Conservation (phyloP, 2,113 vertebrate species). For the Blennius ocellaris region DNA sequence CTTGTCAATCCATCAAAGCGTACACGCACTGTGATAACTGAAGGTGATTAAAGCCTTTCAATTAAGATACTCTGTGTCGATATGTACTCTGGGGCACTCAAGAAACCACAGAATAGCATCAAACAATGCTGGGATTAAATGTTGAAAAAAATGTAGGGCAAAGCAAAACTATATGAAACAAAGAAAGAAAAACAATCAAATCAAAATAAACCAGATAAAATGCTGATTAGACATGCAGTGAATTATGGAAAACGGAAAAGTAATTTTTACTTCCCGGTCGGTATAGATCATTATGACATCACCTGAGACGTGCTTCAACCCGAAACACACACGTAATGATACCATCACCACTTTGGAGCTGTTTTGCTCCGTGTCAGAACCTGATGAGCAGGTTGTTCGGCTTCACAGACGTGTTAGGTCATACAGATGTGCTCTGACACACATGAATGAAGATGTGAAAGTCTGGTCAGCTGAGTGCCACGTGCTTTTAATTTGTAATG, state of each 20-base stretch:
- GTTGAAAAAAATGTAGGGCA: not conserved
- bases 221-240: not conserved
- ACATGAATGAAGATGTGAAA: not conserved
- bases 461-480: constrained; percentile 5
- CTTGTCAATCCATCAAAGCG: constrained; percentile 27
- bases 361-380: constrained; percentile 37
- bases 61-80: not conserved
- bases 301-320: constrained; percentile 28
- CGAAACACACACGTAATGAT: not conserved
- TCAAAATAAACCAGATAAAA: not conserved
- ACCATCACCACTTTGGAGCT: not conserved
- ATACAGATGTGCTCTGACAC: constrained; percentile 40
- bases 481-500: constrained; percentile 4
- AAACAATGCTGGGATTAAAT: not conserved
- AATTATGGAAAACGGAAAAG: constrained; percentile 20
- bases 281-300: constrained; percentile 38
- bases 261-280: constrained; percentile 22
- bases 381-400: constrained; percentile 54
- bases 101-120: not conserved
- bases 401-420: constrained; percentile 13
- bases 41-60: constrained; percentile 16
- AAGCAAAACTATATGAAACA: not conserved
- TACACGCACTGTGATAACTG: constrained; percentile 25
- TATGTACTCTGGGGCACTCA: not conserved
- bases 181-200: not conserved